phyloP scores from a whole-genome alignment of 2,888 invertebrate genomes.

The Abscondita cerata region DNA sequence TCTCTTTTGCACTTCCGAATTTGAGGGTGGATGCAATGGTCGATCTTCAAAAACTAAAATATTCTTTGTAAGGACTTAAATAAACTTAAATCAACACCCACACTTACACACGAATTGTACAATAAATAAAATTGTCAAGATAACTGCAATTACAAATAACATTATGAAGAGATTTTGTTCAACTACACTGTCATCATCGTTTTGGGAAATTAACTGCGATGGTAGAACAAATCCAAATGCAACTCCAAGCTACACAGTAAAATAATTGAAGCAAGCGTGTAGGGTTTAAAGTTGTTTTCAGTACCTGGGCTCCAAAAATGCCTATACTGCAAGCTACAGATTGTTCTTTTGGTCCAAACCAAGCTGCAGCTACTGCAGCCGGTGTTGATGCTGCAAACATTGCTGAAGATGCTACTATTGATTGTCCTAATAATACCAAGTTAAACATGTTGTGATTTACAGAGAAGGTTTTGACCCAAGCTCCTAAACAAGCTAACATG shows the following conservation, averaged over 20 bases:
- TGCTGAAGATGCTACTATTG: background rate
- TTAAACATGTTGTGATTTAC: background rate
- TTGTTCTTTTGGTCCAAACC: constrained; percentile 2
- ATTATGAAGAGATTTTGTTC: constrained; percentile 60
- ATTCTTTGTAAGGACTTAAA: background rate
- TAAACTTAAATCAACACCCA: background rate
- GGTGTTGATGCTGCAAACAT: background rate
- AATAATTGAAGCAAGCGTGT: too few species aligned
- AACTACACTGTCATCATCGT: constrained; percentile 46
- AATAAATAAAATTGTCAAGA: constrained; percentile 60
- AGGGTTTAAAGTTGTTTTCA: too few species aligned
- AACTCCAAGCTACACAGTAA: constrained; percentile 69
- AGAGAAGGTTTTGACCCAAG: background rate
- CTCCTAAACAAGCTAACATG: background rate
- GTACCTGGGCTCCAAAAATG: background rate
- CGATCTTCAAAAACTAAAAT: constrained; percentile 11
- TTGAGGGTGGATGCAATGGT: constrained; percentile 1
- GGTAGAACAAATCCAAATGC: constrained; percentile 75
- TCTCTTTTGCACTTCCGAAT: background rate
- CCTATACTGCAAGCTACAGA: constrained; percentile 3
- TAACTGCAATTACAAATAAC: constrained; percentile 64
- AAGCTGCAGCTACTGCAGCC: background rate
- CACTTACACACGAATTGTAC: constrained; percentile 31
- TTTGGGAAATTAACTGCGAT: constrained; percentile 62
- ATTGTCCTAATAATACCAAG: background rate